Evolutionary conservation across 2,888 invertebrate species (phyloP).

Genomic region (Ornithoptera alexandrae): DNA sequence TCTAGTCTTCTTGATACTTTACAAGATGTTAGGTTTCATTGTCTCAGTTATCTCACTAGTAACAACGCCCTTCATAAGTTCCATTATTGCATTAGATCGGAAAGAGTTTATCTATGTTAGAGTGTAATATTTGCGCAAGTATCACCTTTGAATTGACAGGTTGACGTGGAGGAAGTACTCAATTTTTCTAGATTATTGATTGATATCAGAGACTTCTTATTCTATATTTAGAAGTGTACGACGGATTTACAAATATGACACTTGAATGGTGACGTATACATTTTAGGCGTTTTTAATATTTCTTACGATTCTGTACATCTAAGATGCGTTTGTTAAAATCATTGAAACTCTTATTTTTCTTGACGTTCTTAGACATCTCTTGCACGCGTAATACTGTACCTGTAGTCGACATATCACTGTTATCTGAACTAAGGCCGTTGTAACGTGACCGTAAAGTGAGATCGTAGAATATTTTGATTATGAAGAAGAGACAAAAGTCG

Average conservation of each 20-base stretch:
- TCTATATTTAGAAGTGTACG: no score
- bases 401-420: not conserved
- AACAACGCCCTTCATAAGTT: no score
- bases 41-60: no score
- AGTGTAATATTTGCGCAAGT: no score
- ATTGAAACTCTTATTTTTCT: not conserved
- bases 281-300: not conserved
- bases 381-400: conserved; percentile 1
- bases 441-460: not conserved
- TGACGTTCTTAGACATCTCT: not conserved
- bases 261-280: not conserved
- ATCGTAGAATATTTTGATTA: conserved; percentile 74
- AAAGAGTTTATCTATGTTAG: no score
- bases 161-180: not conserved
- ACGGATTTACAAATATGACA: not conserved
- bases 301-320: not conserved
- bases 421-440: not conserved
- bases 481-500: conserved; percentile 83
- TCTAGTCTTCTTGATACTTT: no score
- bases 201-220: no score
- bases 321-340: not conserved
- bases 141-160: no score
- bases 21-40: no score
- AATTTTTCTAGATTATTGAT: no score
- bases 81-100: no score